Conservation (phyloP, 1,140 invertebrate genomes). For the Panulirus ornatus region DNA sequence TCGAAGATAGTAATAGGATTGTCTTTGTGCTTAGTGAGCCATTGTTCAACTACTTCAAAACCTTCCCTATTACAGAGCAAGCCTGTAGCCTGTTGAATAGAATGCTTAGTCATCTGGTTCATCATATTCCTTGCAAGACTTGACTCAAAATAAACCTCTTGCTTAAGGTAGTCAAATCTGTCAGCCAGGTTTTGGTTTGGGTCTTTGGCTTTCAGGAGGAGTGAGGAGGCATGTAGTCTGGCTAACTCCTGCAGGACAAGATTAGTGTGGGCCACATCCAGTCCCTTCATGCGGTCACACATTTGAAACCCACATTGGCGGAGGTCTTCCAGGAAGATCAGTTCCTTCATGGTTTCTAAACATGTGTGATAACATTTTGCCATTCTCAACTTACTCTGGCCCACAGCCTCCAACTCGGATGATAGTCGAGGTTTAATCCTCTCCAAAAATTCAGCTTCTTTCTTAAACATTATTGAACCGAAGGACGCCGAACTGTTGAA, state of each 20-base stretch:
- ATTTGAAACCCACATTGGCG: background rate
- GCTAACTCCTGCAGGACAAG: constrained; percentile 38
- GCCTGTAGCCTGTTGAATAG: background rate
- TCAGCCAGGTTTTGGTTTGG: background rate
- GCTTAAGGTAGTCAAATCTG: background rate
- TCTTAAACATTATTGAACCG: background rate
- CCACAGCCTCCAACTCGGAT: background rate
- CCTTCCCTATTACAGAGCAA: background rate
- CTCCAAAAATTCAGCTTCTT: background rate
- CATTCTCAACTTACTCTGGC: background rate
- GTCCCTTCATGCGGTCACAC: background rate
- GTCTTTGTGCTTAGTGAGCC: background rate
- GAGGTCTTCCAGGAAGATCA: constrained; percentile 27
- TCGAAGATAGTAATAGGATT: background rate
- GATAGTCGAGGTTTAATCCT: background rate
- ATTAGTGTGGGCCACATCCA: background rate
- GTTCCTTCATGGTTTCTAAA: background rate
- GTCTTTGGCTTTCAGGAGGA: background rate
- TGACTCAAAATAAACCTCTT: background rate
- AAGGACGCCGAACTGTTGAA: too few species aligned
- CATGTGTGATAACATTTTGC: background rate
- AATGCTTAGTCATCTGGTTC: background rate
- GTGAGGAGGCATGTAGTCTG: constrained; percentile 34
- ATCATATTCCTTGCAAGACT: background rate
- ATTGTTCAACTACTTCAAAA: background rate